These are phyloP conservation scores for Eristalis tenax DNA, from an alignment of 2,888 invertebrate genomes.

Conservation along the genomic window DNA sequence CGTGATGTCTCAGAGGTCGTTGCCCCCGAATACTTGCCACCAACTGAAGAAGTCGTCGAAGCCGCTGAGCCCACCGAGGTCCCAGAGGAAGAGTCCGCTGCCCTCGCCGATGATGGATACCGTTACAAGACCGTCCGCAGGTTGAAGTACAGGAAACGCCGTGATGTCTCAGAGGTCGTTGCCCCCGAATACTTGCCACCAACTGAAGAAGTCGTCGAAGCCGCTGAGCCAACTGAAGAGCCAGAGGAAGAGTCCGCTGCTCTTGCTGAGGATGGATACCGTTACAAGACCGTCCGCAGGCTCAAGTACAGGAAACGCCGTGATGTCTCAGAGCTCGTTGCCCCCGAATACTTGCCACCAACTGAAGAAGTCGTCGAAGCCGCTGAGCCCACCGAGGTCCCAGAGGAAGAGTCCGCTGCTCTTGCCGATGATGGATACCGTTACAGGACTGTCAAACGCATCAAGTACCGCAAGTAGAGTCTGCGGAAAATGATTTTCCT, in stretches of 20 bases:
- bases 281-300: conserved; percentile 36
- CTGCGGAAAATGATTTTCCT: background rate
- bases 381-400: background rate
- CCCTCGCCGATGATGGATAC: conserved; percentile 42
- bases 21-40: conserved; percentile 36
- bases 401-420: conserved; percentile 42
- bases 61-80: conserved; percentile 13
- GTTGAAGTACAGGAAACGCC: conserved; percentile 48
- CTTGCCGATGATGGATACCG: conserved; percentile 56
- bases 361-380: background rate
- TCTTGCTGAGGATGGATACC: conserved; percentile 76
- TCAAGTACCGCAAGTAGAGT: conserved; percentile 20
- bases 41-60: conserved; percentile 33
- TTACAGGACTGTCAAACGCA: conserved; percentile 55
- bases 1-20: conserved; percentile 44
- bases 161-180: conserved; percentile 49
- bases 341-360: conserved; percentile 25
- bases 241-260: conserved; percentile 73
- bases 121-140: conserved; percentile 45
- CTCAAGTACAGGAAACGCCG: conserved; percentile 75
- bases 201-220: background rate
- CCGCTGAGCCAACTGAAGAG: conserved; percentile 10
- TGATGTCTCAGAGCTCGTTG: conserved; percentile 74
- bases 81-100: conserved; percentile 21
- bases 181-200: conserved; percentile 51